A percentile compares a stretch with the other conserved stretches of the same genome.
phyloP scores from a whole-genome alignment of 1,140 invertebrate species.

The Anthonomus grandis region DNA sequence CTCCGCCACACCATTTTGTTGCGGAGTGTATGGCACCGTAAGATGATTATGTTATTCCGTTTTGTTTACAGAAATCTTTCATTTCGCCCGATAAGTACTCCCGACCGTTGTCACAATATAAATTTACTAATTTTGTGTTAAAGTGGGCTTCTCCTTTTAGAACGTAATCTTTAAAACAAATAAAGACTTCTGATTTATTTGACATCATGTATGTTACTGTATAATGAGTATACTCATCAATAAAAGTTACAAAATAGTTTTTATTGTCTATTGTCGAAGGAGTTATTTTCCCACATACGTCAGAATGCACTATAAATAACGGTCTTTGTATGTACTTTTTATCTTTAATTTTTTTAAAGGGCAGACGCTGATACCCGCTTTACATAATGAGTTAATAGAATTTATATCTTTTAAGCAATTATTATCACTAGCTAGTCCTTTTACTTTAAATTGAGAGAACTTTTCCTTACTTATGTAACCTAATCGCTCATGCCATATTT shows the following conservation, averaged over 20 bases:
- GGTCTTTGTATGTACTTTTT: constrained; percentile 44
- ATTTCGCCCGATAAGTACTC: constrained; percentile 50
- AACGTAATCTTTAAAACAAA: constrained; percentile 42
- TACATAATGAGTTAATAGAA: constrained; percentile 43
- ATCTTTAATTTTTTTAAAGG: constrained; percentile 44
- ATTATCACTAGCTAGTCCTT: constrained; percentile 41
- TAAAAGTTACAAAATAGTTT: constrained; percentile 46
- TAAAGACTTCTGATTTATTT: constrained; percentile 45
- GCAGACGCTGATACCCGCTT: constrained; percentile 48
- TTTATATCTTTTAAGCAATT: constrained; percentile 32
- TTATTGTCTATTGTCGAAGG: constrained; percentile 41
- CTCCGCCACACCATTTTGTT: constrained; percentile 54
- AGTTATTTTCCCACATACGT: constrained; percentile 50
- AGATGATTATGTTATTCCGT: constrained; percentile 52
- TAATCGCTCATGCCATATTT: constrained; percentile 28
- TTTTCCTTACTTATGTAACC: constrained; percentile 14
- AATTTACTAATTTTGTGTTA: constrained; percentile 44
- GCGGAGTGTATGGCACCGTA: constrained; percentile 50
- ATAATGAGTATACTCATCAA: constrained; percentile 47
- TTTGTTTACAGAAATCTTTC: constrained; percentile 45
- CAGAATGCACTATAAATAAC: constrained; percentile 47
- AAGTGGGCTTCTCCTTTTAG: constrained; percentile 45
- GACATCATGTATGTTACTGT: constrained; percentile 42
- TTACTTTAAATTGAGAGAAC: constrained; percentile 34
- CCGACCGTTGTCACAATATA: constrained; percentile 50